Percentiles rank a stretch among this genome's conserved stretches.
phyloP scores from a whole-genome alignment of 2,888 invertebrate species.

The Polylopha cassiicola region DNA sequence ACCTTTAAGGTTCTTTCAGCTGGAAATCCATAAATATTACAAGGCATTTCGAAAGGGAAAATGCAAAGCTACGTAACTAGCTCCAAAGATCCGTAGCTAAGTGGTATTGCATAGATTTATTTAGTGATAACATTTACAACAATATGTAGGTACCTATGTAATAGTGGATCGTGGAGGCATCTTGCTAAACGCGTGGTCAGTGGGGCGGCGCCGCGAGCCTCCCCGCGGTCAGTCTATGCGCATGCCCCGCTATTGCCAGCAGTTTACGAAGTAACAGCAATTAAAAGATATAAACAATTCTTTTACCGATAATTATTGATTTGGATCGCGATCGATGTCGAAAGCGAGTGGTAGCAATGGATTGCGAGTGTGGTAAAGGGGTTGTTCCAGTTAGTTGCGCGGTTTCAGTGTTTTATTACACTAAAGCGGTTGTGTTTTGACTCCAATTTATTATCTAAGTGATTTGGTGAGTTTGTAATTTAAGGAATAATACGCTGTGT shows the following conservation, averaged over 20 bases:
- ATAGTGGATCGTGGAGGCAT: conserved; percentile 42
- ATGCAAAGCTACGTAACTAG: conserved; percentile 29
- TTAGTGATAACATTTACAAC: conserved; percentile 57
- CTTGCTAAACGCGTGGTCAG: conserved; percentile 57
- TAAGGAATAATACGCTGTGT: background rate
- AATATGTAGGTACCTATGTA: conserved; percentile 63
- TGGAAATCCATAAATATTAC: conserved; percentile 24
- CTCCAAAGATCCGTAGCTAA: conserved; percentile 29
- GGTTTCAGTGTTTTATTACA: conserved; percentile 6
- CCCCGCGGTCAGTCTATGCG: conserved; percentile 28
- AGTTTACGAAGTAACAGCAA: conserved; percentile 15
- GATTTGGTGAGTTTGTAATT: conserved; percentile 6
- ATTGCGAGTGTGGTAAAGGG: conserved; percentile 7
- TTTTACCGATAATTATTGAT: conserved; percentile 12
- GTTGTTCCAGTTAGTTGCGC: background rate
- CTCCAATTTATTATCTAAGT: background rate
- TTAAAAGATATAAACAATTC: conserved; percentile 13
- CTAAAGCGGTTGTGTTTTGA: background rate
- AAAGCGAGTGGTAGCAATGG: conserved; percentile 16
- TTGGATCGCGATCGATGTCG: conserved; percentile 7
- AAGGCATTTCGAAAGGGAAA: conserved; percentile 34
- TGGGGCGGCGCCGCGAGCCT: conserved; percentile 44
- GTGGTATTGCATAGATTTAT: conserved; percentile 54
- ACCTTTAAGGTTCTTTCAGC: conserved; percentile 26
- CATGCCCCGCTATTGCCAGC: conserved; percentile 22